phyloP scores from a whole-genome alignment of 2,888 invertebrate genomes.

The Pseudococcus jackbeardsleyi region DNA sequence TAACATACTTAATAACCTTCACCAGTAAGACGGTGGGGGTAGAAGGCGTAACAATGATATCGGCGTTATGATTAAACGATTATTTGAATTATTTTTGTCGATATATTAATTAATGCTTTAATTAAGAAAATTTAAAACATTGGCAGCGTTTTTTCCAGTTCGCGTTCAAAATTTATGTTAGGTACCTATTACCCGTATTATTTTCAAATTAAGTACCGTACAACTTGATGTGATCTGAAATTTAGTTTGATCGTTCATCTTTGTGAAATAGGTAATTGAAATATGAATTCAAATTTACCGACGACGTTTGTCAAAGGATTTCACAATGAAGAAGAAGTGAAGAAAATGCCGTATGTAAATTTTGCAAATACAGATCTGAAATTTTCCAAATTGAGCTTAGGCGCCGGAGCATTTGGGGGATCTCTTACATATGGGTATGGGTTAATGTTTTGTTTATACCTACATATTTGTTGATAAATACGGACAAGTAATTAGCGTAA shows the following conservation, averaged over 20 bases:
- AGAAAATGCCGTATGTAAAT: constrained; percentile 79
- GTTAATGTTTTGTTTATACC: constrained; percentile 71
- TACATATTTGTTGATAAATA: background rate
- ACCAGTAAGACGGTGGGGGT: too few species aligned
- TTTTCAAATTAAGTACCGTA: background rate
- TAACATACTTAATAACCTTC: too few species aligned
- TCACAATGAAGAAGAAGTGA: constrained; percentile 75
- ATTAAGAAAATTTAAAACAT: too few species aligned
- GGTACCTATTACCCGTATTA: too few species aligned
- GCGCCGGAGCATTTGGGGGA: constrained; percentile 81
- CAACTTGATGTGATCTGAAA: background rate
- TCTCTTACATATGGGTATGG: constrained; percentile 81
- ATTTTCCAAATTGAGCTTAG: constrained; percentile 81
- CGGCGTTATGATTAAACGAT: too few species aligned
- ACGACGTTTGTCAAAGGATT: constrained; percentile 76
- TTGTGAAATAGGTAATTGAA: background rate
- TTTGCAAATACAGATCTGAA: constrained; percentile 78
- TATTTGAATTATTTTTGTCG: too few species aligned
- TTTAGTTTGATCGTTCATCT: background rate
- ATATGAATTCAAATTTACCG: background rate
- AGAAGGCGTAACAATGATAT: too few species aligned
- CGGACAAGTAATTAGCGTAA: background rate
- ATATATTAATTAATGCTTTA: too few species aligned
- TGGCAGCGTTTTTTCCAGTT: too few species aligned
- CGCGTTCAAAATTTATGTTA: too few species aligned